Conservation (phyloP, 2,888 invertebrate species). For the Melitaea athalia region DNA sequence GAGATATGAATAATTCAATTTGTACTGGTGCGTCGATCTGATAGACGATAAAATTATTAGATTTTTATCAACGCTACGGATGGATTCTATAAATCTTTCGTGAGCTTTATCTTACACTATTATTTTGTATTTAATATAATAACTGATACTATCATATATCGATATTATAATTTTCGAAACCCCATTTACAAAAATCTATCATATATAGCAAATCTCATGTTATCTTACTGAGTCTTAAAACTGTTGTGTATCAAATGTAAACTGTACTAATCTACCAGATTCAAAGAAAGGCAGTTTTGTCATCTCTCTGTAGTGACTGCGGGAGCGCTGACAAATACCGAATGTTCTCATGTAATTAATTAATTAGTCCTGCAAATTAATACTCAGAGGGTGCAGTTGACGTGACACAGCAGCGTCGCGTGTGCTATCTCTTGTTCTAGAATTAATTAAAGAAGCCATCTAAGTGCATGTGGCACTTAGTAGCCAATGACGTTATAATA, state of each 20-base stretch:
- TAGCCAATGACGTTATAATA: constrained; percentile 7
- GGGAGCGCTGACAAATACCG: constrained; percentile 67
- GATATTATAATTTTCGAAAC: background rate
- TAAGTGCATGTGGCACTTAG: constrained; percentile 40
- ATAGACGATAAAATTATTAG: constrained; percentile 37
- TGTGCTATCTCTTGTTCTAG: constrained; percentile 44
- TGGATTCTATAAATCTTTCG: constrained; percentile 30
- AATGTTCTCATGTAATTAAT: constrained; percentile 69
- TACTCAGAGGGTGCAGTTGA: constrained; percentile 73
- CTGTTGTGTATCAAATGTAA: background rate
- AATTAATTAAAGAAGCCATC: constrained; percentile 77
- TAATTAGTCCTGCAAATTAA: constrained; percentile 73
- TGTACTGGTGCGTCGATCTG: constrained; percentile 35
- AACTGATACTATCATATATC: constrained; percentile 2
- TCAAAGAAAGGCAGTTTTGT: constrained; percentile 15
- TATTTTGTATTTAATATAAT: constrained; percentile 12
- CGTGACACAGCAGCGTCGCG: constrained; percentile 56
- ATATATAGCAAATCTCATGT: background rate
- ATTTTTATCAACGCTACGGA: constrained; percentile 32
- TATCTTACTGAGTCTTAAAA: background rate
- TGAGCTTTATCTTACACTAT: constrained; percentile 17
- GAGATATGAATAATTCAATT: constrained; percentile 35
- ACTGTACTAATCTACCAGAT: background rate
- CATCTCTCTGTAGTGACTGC: constrained; percentile 39
- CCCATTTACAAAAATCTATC: background rate